A percentile compares a stretch with the other conserved stretches of the same genome.
Conservation (phyloP, 2,113 vertebrate genomes). For the Corvus moneduloides region DNA sequence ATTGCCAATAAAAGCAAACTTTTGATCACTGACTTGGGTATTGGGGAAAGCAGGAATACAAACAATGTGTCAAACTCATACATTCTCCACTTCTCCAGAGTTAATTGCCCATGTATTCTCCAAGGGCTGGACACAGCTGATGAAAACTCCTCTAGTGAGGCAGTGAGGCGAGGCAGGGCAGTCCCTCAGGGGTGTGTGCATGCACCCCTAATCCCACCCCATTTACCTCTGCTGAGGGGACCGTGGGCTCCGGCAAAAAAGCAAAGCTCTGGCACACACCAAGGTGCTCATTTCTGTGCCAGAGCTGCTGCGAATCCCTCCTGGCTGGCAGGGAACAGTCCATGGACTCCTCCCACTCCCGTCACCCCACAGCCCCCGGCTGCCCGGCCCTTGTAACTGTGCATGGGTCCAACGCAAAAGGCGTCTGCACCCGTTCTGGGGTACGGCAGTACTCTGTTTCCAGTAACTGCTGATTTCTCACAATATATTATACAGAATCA, state of each 20-base stretch:
- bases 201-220: accelerated
- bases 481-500: background rate
- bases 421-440: accelerated
- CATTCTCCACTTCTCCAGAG: background rate
- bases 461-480: background rate
- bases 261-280: background rate
- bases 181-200: too few species aligned
- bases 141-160: background rate
- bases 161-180: accelerated
- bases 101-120: background rate
- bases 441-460: background rate
- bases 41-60: background rate
- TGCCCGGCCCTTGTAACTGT: background rate
- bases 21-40: background rate
- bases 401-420: accelerated
- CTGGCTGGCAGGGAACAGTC: background rate
- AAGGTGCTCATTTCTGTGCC: accelerated
- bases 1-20: background rate
- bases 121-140: background rate
- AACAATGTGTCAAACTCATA: background rate
- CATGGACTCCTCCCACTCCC: accelerated
- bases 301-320: background rate
- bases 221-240: background rate
- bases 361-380: accelerated
- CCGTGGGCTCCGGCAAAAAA: background rate